Conservation (phyloP, 2,113 vertebrate genomes). For the Prietella phreatophila region DNA sequence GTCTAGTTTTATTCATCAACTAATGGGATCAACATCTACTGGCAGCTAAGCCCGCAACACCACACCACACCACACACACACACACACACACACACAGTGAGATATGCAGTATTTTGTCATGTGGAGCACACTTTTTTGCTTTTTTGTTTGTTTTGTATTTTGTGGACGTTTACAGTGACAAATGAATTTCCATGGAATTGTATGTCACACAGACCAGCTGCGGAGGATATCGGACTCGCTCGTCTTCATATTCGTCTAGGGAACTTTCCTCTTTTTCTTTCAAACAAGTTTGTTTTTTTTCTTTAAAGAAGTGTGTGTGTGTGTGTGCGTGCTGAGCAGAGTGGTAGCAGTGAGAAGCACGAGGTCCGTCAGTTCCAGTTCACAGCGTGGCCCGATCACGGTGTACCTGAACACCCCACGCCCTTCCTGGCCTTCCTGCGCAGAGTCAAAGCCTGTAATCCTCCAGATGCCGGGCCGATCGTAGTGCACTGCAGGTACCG, state of each 20-base stretch:
- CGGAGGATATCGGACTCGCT: not conserved
- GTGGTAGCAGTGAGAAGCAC: conserved; percentile 89
- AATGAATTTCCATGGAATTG: conserved; percentile 49
- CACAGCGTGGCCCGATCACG: conserved; percentile 98
- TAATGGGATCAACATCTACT: conserved; percentile 72
- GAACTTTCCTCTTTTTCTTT: not conserved
- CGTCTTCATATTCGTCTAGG: not conserved
- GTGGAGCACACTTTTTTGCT: conserved; percentile 75
- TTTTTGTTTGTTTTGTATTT: not conserved
- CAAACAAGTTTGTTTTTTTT: not conserved
- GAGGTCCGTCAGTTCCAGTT: conserved; percentile 98
- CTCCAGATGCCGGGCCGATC: conserved; percentile 95
- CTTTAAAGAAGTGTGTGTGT: not conserved
- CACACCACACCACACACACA: conserved; percentile 35
- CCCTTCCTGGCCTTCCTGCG: conserved; percentile 95
- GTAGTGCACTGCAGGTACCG: conserved; percentile 94
- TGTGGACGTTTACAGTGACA: conserved; percentile 62
- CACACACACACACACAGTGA: conserved; percentile 59
- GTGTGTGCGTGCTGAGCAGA: conserved; percentile 57
- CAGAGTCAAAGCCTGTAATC: conserved; percentile 95
- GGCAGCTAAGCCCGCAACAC: conserved; percentile 80
- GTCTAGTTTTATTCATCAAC: conserved; percentile 44
- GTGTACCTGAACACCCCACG: conserved; percentile 95
- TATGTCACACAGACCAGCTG: conserved; percentile 20
- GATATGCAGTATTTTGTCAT: conserved; percentile 76